phyloP scores from a whole-genome alignment of 2,797 vertebrate genomes.

The Chiloscyllium punctatum region DNA sequence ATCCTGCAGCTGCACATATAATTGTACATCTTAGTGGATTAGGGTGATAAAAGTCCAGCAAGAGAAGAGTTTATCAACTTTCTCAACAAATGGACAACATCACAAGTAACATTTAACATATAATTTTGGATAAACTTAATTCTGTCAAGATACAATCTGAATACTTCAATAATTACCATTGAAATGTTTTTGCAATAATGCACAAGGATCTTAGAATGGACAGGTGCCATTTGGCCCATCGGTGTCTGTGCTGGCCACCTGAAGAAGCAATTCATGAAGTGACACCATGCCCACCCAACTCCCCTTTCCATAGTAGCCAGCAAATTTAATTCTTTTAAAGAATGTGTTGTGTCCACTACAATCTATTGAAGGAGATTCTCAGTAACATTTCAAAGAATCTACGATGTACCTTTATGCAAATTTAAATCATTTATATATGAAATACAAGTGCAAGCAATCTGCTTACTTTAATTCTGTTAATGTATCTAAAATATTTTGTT shows the following conservation, averaged over 20 bases:
- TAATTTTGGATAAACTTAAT: not conserved
- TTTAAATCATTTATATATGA: not conserved
- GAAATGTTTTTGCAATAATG: not conserved
- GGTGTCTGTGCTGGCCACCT: not conserved
- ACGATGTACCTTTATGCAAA: not conserved
- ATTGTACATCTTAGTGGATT: not conserved
- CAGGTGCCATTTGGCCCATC: no score
- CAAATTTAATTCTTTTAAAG: not conserved
- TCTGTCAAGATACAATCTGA: not conserved
- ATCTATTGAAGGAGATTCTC: not conserved
- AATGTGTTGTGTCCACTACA: not conserved
- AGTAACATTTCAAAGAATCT: not conserved
- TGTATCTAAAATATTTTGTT: constrained; percentile 38
- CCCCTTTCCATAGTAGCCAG: not conserved
- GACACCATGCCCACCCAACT: no score
- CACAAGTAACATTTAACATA: not conserved
- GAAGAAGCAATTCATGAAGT: not conserved
- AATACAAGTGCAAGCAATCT: constrained; percentile 32
- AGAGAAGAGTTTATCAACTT: no score
- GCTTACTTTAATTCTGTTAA: constrained; percentile 30
- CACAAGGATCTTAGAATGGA: no score
- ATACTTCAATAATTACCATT: not conserved
- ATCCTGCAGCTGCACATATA: not conserved
- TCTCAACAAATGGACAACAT: not conserved
- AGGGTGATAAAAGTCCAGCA: no score